Evolutionary conservation across 2,113 vertebrate genomes (phyloP), one percentile per base, ranked within the genome.

Genomic region (Lepus americanus): DNA sequence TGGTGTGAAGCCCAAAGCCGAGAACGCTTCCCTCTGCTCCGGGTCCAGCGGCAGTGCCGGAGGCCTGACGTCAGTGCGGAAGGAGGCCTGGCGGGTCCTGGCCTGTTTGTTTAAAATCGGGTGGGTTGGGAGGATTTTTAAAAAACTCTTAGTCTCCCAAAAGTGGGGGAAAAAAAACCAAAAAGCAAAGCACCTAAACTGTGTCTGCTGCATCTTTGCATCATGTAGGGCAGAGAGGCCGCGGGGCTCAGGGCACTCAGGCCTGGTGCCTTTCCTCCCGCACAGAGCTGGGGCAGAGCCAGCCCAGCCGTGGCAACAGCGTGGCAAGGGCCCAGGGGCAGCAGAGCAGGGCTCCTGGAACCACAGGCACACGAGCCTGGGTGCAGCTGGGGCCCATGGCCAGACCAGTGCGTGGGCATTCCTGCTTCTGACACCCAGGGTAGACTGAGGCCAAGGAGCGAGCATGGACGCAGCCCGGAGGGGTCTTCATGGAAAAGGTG

Each of bases 81-180:
- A 39, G 33, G 84, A 72, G 95, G 90, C 92, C 90, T 49, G 93
- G 92, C 77, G 74, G 94, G 89, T 93, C 95, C 81, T 92, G 94
- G 95, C 83, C 92, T 89, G n/a, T 86, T 70, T 63, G 59, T 86
- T 88, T 64, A 70, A 92, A 96, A 87, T 84, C 25, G 19, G 94
- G 36, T 89, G 79, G 8, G 2, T 78, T 77, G 44, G 8, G 16
- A 20, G 1, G 19, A 86, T 64, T 67, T 31, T 10, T 67, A 3
- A 20, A 11, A 66, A 63, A 36, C 17, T 70, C 25, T 25, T 77
- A 78, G 10, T 95, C 14, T 69, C 25, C 70, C 44, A 9, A 53
- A 81, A 94, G 33, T 76, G n/a, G 4, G 14, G 69, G 11, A 69
- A 33, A 36, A 80, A 59, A 11, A 49, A 73, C 49, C 9, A 93